Evolutionary conservation across 1,140 invertebrate genomes (phyloP).

Genomic region (Drosophila cardini): DNA sequence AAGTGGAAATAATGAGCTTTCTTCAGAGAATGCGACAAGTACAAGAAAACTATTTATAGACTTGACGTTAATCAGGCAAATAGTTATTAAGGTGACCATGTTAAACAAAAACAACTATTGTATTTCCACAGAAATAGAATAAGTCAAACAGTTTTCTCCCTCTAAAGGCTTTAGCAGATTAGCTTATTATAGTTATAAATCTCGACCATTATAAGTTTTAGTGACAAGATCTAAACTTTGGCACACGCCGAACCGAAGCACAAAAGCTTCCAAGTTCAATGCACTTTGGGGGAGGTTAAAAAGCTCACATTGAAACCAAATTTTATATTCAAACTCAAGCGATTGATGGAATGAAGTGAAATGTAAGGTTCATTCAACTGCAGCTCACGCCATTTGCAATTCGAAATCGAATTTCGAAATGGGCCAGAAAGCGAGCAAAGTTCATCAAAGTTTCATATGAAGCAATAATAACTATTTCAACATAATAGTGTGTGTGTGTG

Average conservation of each 20-base stretch:
- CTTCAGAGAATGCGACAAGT: slow-evolving; percentile 2
- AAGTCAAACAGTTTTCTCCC: too few relatives aligned
- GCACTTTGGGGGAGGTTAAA: slow-evolving; percentile 17
- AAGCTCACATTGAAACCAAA: slow-evolving; percentile 10
- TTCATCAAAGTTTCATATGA: slow-evolving; percentile 52
- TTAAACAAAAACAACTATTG: not conserved
- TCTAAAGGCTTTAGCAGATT: too few relatives aligned
- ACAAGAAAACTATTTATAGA: slow-evolving; percentile 3
- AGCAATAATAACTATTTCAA: slow-evolving; percentile 65
- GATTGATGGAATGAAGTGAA: slow-evolving; percentile 51
- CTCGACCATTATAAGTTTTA: not conserved
- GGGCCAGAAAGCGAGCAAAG: slow-evolving; percentile 29
- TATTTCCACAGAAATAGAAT: too few relatives aligned
- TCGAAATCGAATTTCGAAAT: slow-evolving; percentile 15
- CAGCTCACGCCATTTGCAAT: slow-evolving; percentile 41
- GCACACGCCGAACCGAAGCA: slow-evolving; percentile 7
- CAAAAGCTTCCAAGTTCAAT: slow-evolving; percentile 28
- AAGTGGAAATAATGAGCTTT: slow-evolving; percentile 24
- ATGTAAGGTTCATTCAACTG: slow-evolving; percentile 72
- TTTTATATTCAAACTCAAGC: slow-evolving; percentile 20
- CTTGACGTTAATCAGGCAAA: not conserved
- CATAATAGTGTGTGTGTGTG: slow-evolving; percentile 2
- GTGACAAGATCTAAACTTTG: slow-evolving; percentile 5
- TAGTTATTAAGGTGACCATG: not conserved
- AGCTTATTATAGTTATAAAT: too few relatives aligned